These are phyloP conservation scores for Drosophila leontia DNA, from an alignment of 1,140 invertebrate genomes.

Conservation along the genomic window DNA sequence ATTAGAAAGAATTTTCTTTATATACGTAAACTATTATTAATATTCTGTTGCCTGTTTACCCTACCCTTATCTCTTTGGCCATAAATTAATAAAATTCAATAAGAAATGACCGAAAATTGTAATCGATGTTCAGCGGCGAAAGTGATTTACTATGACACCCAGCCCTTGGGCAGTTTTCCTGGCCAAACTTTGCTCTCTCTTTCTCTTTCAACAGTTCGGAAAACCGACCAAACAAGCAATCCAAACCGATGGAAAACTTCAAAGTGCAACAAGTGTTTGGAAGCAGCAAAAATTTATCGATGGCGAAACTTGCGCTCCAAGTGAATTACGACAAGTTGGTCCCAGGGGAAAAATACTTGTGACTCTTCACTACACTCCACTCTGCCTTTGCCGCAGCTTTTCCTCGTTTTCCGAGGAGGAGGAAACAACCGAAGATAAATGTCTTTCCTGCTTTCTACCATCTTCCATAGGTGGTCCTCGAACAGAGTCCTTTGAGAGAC, in stretches of 20 bases:
- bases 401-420: conserved; percentile 26
- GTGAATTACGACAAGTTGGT: conserved; percentile 79
- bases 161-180: conserved; percentile 16
- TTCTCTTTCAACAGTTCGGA: not conserved
- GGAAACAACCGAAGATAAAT: conserved; percentile 67
- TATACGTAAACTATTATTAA: not conserved
- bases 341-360: conserved; percentile 18
- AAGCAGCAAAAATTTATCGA: conserved; percentile 72
- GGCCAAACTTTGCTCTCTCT: not conserved
- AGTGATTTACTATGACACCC: conserved; percentile 64
- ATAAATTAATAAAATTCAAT: conserved; percentile 29
- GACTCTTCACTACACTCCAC: conserved; percentile 5
- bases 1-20: too few relatives aligned
- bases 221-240: not conserved
- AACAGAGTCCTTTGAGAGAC: conserved; percentile 23
- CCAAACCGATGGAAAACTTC: conserved; percentile 25
- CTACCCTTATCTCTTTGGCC: not conserved
- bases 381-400: conserved; percentile 16
- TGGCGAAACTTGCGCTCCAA: conserved; percentile 69
- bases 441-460: conserved; percentile 29
- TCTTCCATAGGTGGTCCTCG: conserved; percentile 23
- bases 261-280: conserved; percentile 75
- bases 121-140: conserved; percentile 48
- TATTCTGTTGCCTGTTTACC: not conserved
- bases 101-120: conserved; percentile 36